phyloP scores from a whole-genome alignment of 2,888 invertebrate species.

The Ochropleura plecta region DNA sequence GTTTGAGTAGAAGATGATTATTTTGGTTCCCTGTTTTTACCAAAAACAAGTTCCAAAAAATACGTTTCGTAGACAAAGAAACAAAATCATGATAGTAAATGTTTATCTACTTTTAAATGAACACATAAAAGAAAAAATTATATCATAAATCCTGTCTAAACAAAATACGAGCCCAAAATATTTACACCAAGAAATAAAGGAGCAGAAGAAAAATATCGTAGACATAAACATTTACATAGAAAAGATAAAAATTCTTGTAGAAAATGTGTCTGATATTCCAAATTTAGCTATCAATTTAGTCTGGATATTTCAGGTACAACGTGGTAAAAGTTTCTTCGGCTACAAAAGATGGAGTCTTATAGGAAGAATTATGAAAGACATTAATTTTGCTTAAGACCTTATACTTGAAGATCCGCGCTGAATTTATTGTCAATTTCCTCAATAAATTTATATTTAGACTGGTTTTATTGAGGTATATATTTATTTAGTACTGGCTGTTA shows the following conservation, averaged over 20 bases:
- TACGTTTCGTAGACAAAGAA: neutral
- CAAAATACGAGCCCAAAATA: conserved; percentile 18
- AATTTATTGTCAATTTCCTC: conserved; percentile 51
- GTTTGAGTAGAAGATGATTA: neutral
- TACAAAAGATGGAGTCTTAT: conserved; percentile 33
- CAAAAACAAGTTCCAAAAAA: neutral
- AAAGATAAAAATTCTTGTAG: conserved; percentile 2
- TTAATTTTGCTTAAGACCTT: conserved; percentile 62
- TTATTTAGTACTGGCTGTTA: neutral
- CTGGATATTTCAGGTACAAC: conserved; percentile 24
- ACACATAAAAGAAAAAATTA: neutral
- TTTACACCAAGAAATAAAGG: neutral
- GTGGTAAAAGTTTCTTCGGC: conserved; percentile 35
- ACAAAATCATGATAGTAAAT: neutral
- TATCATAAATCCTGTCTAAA: conserved; percentile 1
- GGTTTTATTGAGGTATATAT: conserved; percentile 2
- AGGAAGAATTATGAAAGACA: conserved; percentile 62
- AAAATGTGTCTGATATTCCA: conserved; percentile 27
- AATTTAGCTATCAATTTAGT: conserved; percentile 35
- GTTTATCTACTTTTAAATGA: conserved; percentile 14
- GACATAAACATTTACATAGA: conserved; percentile 8
- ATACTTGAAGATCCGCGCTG: conserved; percentile 52
- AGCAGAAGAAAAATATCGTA: conserved; percentile 1
- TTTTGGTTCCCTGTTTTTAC: neutral
- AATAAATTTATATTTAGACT: conserved; percentile 34